Conservation (phyloP, 2,113 vertebrate species). For the Ptilonorhynchus violaceus region DNA sequence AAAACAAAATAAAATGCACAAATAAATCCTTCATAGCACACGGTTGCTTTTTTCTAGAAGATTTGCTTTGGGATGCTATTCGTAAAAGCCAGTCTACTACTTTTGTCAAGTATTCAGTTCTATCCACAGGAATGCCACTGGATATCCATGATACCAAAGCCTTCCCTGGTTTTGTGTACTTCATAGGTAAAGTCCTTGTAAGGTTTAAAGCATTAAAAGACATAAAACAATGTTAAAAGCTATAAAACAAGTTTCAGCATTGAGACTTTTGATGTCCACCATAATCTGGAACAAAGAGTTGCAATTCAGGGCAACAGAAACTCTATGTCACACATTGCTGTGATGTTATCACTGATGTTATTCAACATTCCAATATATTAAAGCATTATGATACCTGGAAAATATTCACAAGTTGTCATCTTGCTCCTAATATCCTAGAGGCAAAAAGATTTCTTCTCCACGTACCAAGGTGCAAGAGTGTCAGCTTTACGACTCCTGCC, state of each 20-base stretch:
- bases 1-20: not conserved
- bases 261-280: not conserved
- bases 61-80: not conserved
- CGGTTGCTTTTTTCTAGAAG: not conserved
- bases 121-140: not conserved
- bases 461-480: not conserved
- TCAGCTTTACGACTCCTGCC: conserved; percentile 7
- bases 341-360: conserved; percentile 16
- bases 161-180: not conserved
- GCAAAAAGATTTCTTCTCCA: not conserved
- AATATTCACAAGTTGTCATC: conserved; percentile 39
- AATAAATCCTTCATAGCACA: not conserved
- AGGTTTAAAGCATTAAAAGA: not conserved
- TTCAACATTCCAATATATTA: not conserved
- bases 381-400: conserved; percentile 29
- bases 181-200: not conserved
- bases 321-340: not conserved
- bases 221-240: not conserved
- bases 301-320: not conserved
- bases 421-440: conserved; percentile 18
- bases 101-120: not conserved
- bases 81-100: not conserved
- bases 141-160: not conserved
- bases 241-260: not conserved
- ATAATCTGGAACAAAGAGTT: not conserved